Evolutionary conservation across 2,888 invertebrate species (phyloP), one percentile per base, ranked within the genome.

Genomic region (Lutraria lutraria): DNA sequence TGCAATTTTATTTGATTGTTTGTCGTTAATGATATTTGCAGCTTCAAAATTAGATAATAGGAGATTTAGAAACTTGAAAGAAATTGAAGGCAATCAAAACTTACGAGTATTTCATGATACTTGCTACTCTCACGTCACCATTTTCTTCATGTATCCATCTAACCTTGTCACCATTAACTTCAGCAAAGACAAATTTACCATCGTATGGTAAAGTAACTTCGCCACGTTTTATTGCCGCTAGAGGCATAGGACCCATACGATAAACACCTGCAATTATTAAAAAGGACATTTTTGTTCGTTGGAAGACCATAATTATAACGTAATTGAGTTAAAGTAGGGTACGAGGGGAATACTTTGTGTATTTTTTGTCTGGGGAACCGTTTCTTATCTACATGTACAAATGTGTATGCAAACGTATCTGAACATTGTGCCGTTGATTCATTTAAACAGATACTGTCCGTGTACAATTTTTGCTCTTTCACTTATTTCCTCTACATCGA

Each of bases 131-230:
- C 56, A 88, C 34, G 2, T 76, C n/a, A 13, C 81, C 63, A 21
- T 86, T 81, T 13, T 88, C 76, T 34, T 60, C 29, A 16, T 91
- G 54, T 19, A 93, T 34, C 99, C 99, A 99, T 95, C 98, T 98
- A 12, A 99, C 97, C 97, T 98, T 98, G 96, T 99, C 99, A 16
- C 99, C 99, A 96, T 99, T 99, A 3, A 99, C 99, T 97, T 99
- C 99, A 8, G 99, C 98, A 96, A 98, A 99, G 0, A 99, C 97
- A 95, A 99, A 99, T 31, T 97, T 97, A 86, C 97, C 98, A 96
- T 99, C 99, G 95, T 98, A 99, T 0, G 98, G 98, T 81, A 98
- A 97, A 86, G 98, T 97, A 8, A 99, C 97, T 95, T 99, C 98
- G 0, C 98, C 99, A 31, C 98, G 97, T 92, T 98, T 98, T 0